Base-by-base conservation (phyloP, 1,140 invertebrate species). In the Acromyrmex echinatior region DNA sequence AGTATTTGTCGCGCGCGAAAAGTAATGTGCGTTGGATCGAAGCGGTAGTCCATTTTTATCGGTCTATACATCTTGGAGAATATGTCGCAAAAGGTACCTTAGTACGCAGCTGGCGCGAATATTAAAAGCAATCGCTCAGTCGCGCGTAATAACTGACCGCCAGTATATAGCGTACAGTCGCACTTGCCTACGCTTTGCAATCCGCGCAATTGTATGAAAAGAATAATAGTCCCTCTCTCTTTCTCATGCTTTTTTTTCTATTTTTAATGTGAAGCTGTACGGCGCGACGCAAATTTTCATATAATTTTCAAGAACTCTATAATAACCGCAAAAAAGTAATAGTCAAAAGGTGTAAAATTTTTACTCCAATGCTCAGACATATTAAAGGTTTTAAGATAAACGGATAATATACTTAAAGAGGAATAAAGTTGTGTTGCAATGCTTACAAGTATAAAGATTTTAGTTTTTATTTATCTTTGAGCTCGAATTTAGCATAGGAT, bases 91-190 rank as follows among this genome's bases (percentile, higher is more conserved):
- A 70, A 56, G 73, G 45, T 63, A 39, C 63, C 53, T 76, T 62
- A 86, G 71, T 70, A 86, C 92, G 89, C 92, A 93, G 92, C 92
- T 93, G 93, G 93, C 73, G 92, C 92, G 91, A 93, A 94, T 94
- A 94, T 94, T 94, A 94, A 93, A 93, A 93, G 93, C 93, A 92
- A 94, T 94, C 93, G 93, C 92, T 94, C 93, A 94, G 93, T 90
- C 87, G 81, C 80, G 87, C 86, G 91, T 91, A 93, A 93, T 94
- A 94, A 93, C 93, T 93, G 92, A 92, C 92, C 93, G 73, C 74
- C 87, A 85, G 90, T 91, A 87, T 90, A 92, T 76, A 76, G 70
- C 70, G 39, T 56, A 68, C 65, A 82, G 51, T 91, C 89, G 87
- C 87, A 92, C 89, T 88, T 60, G 28, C 70, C 76, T 53, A 25